Evolutionary conservation across 2,113 vertebrate species (phyloP).

Genomic region (Crocuta crocuta): DNA sequence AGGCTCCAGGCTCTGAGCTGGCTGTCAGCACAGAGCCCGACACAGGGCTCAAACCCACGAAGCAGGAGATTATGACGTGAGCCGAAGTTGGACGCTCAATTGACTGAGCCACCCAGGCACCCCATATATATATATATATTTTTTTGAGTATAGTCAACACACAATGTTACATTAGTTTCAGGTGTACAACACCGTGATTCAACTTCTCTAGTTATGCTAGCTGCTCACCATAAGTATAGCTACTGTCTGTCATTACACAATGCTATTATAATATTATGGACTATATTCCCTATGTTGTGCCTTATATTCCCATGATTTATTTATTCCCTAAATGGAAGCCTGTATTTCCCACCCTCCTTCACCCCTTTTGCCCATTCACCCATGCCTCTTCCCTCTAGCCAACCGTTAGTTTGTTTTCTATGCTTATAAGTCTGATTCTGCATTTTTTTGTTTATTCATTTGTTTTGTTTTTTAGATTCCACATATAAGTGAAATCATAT

Average conservation of each 20-base stretch:
- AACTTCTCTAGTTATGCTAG: not conserved
- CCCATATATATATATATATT: too few relatives aligned
- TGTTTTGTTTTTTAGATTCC: not conserved
- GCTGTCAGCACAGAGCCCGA: too few relatives aligned
- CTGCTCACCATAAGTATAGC: not conserved
- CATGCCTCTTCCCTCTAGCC: not conserved
- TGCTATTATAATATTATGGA: not conserved
- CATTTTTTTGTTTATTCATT: not conserved
- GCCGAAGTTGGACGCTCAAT: too few relatives aligned
- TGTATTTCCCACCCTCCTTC: not conserved
- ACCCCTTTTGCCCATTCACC: not conserved
- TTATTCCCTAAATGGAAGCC: not conserved
- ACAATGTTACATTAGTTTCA: not conserved
- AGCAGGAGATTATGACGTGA: too few relatives aligned
- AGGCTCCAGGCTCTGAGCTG: too few relatives aligned
- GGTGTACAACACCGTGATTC: not conserved
- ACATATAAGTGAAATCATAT: not conserved
- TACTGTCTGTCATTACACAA: not conserved
- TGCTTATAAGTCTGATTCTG: not conserved
- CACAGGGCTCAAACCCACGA: too few relatives aligned
- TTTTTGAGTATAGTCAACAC: not conserved
- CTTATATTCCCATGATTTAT: not conserved
- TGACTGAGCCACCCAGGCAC: too few relatives aligned
- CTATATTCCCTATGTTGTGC: not conserved
- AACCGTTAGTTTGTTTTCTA: not conserved